A percentile compares a stretch with the other conserved stretches of the same genome.
phyloP scores from a whole-genome alignment of 2,888 invertebrate species.

The Campaea margaritaria region DNA sequence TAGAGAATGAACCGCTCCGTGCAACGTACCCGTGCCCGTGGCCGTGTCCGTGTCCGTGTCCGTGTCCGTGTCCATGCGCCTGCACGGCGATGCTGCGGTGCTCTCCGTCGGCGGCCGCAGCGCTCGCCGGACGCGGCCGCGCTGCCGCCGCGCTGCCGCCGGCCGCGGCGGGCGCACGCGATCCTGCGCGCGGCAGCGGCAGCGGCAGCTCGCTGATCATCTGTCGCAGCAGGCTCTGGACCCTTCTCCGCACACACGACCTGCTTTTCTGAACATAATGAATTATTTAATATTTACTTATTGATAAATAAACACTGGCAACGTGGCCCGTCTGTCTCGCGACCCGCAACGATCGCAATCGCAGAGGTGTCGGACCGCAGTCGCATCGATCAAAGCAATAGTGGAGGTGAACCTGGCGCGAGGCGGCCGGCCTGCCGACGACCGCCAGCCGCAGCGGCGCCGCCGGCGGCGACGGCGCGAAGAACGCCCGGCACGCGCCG shows the following conservation, averaged over 20 bases:
- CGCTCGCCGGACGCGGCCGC: background rate
- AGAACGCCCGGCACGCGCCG: background rate
- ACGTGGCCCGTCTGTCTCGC: no score
- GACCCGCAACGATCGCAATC: no score
- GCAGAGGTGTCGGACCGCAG: background rate
- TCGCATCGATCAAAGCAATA: background rate
- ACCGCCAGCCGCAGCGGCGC: slow-evolving; percentile 4
- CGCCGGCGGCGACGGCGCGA: slow-evolving; percentile 1
- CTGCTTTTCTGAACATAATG: background rate
- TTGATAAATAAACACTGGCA: no score
- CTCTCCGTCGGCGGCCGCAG: slow-evolving; percentile 5
- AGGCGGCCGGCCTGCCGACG: background rate
- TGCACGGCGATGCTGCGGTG: slow-evolving; percentile 34
- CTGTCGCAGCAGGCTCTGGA: slow-evolving; percentile 31
- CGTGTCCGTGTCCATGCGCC: slow-evolving; percentile 12
- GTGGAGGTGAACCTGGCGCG: background rate
- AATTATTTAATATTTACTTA: no score
- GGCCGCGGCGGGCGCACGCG: background rate
- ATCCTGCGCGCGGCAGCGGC: slow-evolving; percentile 8
- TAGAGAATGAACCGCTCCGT: no score
- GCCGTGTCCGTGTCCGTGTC: no score
- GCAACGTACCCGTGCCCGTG: no score
- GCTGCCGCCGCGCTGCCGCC: background rate
- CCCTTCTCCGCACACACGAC: slow-evolving; percentile 6
- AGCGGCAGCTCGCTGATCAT: slow-evolving; percentile 17